These are phyloP conservation scores for Cabera pusaria DNA, from an alignment of 2,888 invertebrate genomes.

Conservation along the genomic window DNA sequence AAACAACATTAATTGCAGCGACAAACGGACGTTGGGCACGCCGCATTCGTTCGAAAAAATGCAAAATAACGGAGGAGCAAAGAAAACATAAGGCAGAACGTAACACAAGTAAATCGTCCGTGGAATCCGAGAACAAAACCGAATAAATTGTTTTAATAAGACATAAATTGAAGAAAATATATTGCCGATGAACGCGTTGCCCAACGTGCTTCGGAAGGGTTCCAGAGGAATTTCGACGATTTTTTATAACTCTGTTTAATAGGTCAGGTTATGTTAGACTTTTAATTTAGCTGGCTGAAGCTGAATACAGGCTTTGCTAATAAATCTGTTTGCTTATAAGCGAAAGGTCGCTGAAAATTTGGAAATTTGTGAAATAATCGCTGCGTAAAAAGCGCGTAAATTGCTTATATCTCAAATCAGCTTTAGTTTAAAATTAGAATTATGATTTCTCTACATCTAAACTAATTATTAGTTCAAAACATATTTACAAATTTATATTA, in stretches of 20 bases:
- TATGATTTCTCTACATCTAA: no score
- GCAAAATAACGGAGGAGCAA: constrained; percentile 64
- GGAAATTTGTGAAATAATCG: no score
- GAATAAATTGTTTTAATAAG: constrained; percentile 79
- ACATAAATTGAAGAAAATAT: constrained; percentile 65
- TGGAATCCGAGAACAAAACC: constrained; percentile 65
- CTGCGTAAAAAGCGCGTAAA: no score
- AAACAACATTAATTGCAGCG: constrained; percentile 32
- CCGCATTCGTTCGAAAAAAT: constrained; percentile 44
- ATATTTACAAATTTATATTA: no score
- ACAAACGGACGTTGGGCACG: constrained; percentile 21
- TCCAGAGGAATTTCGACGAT: constrained; percentile 18
- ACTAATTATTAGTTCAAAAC: no score
- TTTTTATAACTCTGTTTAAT: no score
- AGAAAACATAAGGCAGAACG: constrained; percentile 61
- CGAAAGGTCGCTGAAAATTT: no score
- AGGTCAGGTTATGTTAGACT: background rate
- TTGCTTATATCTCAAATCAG: no score
- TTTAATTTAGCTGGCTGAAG: no score
- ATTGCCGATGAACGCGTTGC: constrained; percentile 22
- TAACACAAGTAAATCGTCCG: constrained; percentile 69
- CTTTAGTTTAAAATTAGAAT: no score
- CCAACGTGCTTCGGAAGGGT: constrained; percentile 12
- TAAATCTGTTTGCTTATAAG: no score
- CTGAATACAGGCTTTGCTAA: no score